Evolutionary conservation across 2,797 vertebrate genomes (phyloP).

Genomic region (Silurus lanzhouensis): DNA sequence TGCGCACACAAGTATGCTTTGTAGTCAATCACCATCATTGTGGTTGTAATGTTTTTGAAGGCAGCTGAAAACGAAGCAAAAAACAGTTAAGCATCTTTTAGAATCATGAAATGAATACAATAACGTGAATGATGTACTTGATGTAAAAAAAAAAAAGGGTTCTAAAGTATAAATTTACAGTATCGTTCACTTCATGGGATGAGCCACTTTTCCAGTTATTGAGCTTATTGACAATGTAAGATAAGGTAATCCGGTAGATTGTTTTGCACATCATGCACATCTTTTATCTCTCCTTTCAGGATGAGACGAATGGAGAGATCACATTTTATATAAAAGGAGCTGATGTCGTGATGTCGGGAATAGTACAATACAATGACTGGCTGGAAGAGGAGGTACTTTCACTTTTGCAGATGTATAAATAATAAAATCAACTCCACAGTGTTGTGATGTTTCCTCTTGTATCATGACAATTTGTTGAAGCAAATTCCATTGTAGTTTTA

Average conservation of each 20-base stretch:
- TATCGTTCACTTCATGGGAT: not conserved
- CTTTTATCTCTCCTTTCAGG: constrained; percentile 69
- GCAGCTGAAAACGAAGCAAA: not conserved
- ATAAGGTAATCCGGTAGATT: not conserved
- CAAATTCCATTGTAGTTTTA: not conserved
- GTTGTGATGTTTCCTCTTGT: not conserved
- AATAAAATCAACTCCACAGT: not conserved
- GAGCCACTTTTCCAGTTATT: not conserved
- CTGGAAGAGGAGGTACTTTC: constrained; percentile 91
- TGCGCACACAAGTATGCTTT: not conserved
- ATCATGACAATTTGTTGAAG: too few relatives aligned
- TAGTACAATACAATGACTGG: constrained; percentile 98
- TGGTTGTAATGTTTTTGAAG: not conserved
- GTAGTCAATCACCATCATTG: not conserved
- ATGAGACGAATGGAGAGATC: constrained; percentile 94
- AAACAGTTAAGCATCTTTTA: not conserved
- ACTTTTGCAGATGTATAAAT: not conserved
- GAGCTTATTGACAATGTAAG: not conserved
- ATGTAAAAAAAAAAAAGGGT: not conserved
- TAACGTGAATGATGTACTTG: not conserved
- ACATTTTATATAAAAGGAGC: constrained; percentile 98
- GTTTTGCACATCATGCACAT: not conserved
- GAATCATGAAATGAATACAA: not conserved
- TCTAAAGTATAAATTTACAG: not conserved
- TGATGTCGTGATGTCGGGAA: constrained; percentile 93